Evolutionary conservation across 1,140 invertebrate genomes (phyloP), one percentile per base, ranked within the genome.

Genomic region (Drosophila burlai): DNA sequence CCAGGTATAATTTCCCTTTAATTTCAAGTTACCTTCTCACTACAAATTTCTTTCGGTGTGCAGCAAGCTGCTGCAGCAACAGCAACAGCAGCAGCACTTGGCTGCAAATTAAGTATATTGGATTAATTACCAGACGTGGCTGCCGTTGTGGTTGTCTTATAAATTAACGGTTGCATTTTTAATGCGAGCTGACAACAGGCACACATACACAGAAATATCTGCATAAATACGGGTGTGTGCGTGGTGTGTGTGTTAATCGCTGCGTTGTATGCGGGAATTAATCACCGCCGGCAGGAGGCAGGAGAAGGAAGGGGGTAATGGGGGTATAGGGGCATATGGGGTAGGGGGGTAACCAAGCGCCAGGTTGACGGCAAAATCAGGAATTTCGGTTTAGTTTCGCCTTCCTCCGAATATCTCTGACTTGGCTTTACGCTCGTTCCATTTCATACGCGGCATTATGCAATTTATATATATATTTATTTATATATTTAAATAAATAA

Each of bases 131-230:
- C 66, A 63, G 60, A 61, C 60, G 49, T 50, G 64, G 77, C 46
- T 63, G 74, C 55, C 57, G 79, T 61, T 52, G 62, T 40, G 50
- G 73, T 75, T 87, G 85, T 90, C 78, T 90, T 76, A 73, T 90
- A 89, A 89, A 89, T 89, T 89, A 90, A 90, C 85, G 85, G 85
- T 89, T 89, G 86, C 85, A 85, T 65, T 80, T 80, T 90, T 80
- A 89, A 89, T 89, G 75, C 86, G 69, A 82, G 67, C 79, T 89
- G 85, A 90, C 85, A 85, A 79, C 81, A 67, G 31, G 34, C 54
- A 74, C 47, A 42, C n/a, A 47, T 11, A 11, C n/a, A 47, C 15
- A 11, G 26, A 21, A 24, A 52, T 52, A 18, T 52, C 26, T 52
- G 49, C 49, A 52, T 52, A 52, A 21, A 21, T 15, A 3, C n/a